These are phyloP conservation scores for Vireo griseus DNA, from an alignment of 2,797 vertebrate genomes.

Conservation along the genomic window DNA sequence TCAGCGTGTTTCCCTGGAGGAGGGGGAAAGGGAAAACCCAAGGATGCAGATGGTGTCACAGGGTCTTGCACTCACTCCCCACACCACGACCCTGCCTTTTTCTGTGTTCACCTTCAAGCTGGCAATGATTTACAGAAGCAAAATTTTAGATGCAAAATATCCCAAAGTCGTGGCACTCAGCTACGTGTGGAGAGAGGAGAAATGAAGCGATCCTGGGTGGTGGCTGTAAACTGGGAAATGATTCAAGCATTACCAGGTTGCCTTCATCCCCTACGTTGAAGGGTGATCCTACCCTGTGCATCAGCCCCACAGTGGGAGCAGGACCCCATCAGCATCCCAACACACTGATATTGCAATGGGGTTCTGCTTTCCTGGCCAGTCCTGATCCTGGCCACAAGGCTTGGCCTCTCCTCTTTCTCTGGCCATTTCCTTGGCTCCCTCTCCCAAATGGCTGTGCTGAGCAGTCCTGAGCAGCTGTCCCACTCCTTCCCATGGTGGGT, in stretches of 20 bases:
- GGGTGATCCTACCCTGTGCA: background rate
- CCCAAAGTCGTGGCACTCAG: background rate
- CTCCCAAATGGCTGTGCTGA: background rate
- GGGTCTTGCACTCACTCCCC: background rate
- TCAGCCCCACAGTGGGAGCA: rapidly evolving
- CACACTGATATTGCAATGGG: background rate
- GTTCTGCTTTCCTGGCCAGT: background rate
- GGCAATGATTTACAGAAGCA: background rate
- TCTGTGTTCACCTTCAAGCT: background rate
- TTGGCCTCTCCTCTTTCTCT: background rate
- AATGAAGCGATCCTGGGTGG: background rate
- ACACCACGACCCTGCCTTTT: background rate
- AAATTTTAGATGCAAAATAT: background rate
- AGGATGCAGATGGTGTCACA: background rate
- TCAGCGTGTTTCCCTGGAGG: background rate
- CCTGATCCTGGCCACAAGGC: background rate
- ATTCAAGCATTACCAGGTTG: background rate
- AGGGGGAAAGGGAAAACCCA: background rate
- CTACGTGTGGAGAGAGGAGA: rapidly evolving
- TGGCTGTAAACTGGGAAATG: background rate
- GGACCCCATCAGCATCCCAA: background rate
- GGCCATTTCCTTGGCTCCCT: background rate
- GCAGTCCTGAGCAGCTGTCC: background rate
- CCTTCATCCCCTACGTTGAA: rapidly evolving
- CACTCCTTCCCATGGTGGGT: rapidly evolving